phyloP scores from a whole-genome alignment of 1,140 invertebrate genomes.

The Paraescarpia echinospica region DNA sequence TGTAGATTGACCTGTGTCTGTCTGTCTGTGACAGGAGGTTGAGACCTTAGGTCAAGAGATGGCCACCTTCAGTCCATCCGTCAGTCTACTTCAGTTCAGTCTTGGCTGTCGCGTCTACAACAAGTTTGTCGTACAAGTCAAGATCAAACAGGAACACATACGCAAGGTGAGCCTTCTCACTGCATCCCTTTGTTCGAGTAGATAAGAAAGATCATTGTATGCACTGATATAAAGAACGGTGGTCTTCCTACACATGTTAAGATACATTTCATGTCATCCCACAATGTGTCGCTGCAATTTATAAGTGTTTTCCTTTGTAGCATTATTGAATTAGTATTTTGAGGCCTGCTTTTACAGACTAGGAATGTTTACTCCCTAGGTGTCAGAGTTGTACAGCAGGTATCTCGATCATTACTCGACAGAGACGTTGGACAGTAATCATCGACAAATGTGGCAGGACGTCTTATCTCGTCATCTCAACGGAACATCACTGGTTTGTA shows the following conservation, averaged over 20 bases:
- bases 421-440: conserved; percentile 61
- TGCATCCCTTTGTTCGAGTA: background rate
- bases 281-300: no score
- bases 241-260: no score
- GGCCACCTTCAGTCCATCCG: conserved; percentile 75
- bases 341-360: background rate
- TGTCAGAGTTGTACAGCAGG: conserved; percentile 67
- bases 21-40: conserved; percentile 68
- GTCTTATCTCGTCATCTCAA: conserved; percentile 54
- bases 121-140: conserved; percentile 69
- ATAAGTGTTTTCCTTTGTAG: no score
- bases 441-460: conserved; percentile 74
- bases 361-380: conserved; percentile 65
- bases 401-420: conserved; percentile 73
- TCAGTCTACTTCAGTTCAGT: conserved; percentile 67
- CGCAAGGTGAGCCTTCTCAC: conserved; percentile 36
- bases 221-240: no score
- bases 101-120: conserved; percentile 67
- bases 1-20: background rate
- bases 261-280: no score
- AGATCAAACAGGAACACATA: conserved; percentile 57
- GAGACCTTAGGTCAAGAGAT: conserved; percentile 72
- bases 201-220: no score
- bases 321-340: background rate
- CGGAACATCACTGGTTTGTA: conserved; percentile 63